Evolutionary conservation across 1,140 invertebrate species (phyloP), one percentile per base, ranked within the genome.

Genomic region (Formica exsecta): DNA sequence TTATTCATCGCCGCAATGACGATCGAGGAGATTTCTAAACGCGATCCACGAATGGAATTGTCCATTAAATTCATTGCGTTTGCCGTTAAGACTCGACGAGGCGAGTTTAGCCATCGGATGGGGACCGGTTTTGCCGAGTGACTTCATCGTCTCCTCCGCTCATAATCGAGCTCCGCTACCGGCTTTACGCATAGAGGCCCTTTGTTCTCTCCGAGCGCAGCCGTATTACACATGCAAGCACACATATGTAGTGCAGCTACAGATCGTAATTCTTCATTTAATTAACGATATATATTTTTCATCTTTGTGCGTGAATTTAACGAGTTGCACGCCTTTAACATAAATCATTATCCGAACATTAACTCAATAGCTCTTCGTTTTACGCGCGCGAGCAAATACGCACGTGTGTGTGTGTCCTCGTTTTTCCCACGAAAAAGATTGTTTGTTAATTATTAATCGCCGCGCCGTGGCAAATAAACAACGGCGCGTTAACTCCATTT

Each of bases 101-200:
- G 66, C 51, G 77, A 59, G 80, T 59, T 74, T 65, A 68, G 66
- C 74, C 68, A 51, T 70, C 22, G 79, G 44, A 38, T 73, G 51
- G 65, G 65, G 89, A 90, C 88, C 85, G 80, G 86, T 89, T 87
- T 71, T 64, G 51, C 64, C 86, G 87, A 89, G 85, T 90, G 86
- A 89, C 80, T 90, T 87, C 79, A 90, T 90, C 86, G 77, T 85
- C 44, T 41, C 44, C 38, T 74, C 79, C 88, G 80, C 57, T 89
- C 68, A 79, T 90, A 89, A 90, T 89, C 79, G 61, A 74, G 62
- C 87, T 70, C 13, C 9, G 66, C 68, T 89, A 89, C 88, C 70
- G 89, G 59, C 77, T 48, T 77, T 7, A n/a, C 68, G 29, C 54
- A 70, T 38, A 70, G 41, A 84, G 89, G 57, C 59, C 77, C 74